Conservation (phyloP, 2,113 vertebrate species). For the Python bivittatus region DNA sequence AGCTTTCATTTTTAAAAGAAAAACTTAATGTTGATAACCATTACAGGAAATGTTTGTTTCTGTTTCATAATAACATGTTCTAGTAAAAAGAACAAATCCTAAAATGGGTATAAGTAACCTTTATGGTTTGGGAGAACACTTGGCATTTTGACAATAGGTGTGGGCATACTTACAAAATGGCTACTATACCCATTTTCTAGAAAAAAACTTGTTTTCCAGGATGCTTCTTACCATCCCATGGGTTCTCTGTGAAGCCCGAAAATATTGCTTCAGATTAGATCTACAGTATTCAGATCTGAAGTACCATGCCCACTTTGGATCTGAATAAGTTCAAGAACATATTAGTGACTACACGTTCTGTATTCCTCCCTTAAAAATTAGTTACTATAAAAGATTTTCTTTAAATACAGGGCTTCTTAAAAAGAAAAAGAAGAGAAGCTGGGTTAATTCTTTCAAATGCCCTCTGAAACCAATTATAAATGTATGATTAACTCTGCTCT, state of each 20-base stretch:
- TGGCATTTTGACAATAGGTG: not conserved
- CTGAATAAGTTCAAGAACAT: not conserved
- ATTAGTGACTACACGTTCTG: not conserved
- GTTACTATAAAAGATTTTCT: not conserved
- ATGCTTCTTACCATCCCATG: not conserved
- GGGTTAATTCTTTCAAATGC: not conserved
- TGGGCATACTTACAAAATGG: not conserved
- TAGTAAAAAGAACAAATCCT: not conserved
- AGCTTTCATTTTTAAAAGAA: not conserved
- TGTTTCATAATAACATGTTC: not conserved
- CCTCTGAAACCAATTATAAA: not conserved
- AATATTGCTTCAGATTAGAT: not conserved
- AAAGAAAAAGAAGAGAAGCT: not conserved
- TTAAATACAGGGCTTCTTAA: not conserved
- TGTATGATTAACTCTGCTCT: rapidly evolving
- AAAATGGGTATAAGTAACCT: not conserved
- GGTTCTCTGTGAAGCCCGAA: not conserved
- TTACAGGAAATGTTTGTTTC: not conserved
- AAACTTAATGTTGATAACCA: not conserved
- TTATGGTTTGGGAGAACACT: not conserved
- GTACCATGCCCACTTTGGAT: not conserved
- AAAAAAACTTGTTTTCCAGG: not conserved
- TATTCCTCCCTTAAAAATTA: not conserved
- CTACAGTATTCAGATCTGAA: not conserved
- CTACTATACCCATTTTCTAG: not conserved